phyloP scores from a whole-genome alignment of 2,888 invertebrate genomes.

The Drosophila buzzatii region DNA sequence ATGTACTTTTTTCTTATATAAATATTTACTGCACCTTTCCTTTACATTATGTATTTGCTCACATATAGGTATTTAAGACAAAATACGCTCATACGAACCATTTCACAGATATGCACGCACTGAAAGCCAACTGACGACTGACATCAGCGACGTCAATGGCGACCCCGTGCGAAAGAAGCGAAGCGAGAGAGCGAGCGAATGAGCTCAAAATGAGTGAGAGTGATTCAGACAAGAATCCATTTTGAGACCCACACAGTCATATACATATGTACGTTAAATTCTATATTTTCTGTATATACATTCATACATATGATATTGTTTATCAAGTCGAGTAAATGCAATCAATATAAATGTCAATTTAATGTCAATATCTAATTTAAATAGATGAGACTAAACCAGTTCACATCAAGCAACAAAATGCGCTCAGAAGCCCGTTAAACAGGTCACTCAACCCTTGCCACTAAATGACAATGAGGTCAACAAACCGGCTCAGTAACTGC shows the following conservation, averaged over 20 bases:
- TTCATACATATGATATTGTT: not conserved
- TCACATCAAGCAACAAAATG: conserved; percentile 16
- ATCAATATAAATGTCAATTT: conserved; percentile 23
- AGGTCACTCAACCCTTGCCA: conserved; percentile 74
- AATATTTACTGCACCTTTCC: conserved; percentile 47
- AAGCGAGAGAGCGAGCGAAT: conserved; percentile 29
- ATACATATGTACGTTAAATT: conserved; percentile 8
- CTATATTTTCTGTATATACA: conserved; percentile 4
- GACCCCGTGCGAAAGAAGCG: conserved; percentile 41
- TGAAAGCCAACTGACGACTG: conserved; percentile 79
- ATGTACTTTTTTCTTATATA: conserved; percentile 42
- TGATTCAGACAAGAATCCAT: conserved; percentile 37
- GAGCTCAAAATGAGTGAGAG: conserved; percentile 48
- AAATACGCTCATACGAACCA: conserved; percentile 45
- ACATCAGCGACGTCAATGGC: conserved; percentile 54
- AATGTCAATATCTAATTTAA: conserved; percentile 15
- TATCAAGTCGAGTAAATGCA: conserved; percentile 14
- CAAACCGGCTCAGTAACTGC: conserved; percentile 55
- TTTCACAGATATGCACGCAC: conserved; percentile 73
- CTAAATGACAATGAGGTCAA: conserved; percentile 72
- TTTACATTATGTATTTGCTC: conserved; percentile 46
- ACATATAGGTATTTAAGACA: conserved; percentile 48
- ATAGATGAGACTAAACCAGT: conserved; percentile 1
- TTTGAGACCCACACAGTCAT: conserved; percentile 6
- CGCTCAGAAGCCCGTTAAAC: conserved; percentile 46